Percentiles rank a stretch among this genome's conserved stretches.
Evolutionary conservation across 2,113 vertebrate species (phyloP).

Genomic region (Tangachromis dhanisi): DNA sequence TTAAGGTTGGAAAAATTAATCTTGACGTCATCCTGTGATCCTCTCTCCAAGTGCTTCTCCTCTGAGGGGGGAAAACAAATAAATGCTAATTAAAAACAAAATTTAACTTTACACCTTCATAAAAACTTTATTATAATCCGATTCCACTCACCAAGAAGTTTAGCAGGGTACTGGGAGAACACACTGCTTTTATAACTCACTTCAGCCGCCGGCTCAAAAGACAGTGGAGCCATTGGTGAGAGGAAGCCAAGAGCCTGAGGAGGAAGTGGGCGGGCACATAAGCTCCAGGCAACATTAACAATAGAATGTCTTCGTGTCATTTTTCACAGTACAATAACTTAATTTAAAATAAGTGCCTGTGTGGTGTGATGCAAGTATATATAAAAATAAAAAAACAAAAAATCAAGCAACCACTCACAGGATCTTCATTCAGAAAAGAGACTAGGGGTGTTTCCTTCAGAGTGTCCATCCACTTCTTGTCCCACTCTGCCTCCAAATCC

Average conservation of each 20-base stretch:
- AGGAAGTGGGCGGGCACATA: neutral
- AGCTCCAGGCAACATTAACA: neutral
- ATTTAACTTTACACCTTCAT: accelerated
- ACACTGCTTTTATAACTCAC: constrained; percentile 43
- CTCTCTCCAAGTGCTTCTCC: neutral
- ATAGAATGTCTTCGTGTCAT: neutral
- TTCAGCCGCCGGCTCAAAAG: constrained; percentile 68
- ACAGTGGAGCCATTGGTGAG: constrained; percentile 61
- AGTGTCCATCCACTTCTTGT: constrained; percentile 74
- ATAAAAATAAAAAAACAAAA: neutral
- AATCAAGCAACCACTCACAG: constrained; percentile 69
- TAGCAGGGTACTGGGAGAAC: constrained; percentile 59
- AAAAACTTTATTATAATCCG: neutral
- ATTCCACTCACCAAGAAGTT: constrained; percentile 68
- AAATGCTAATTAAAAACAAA: neutral
- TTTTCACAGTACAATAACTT: neutral
- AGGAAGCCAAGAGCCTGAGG: constrained; percentile 73
- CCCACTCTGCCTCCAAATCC: constrained; percentile 71
- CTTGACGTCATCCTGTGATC: neutral
- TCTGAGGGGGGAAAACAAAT: neutral
- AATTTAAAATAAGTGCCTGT: neutral
- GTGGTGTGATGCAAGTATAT: neutral
- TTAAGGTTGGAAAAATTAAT: neutral
- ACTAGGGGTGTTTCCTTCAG: constrained; percentile 63
- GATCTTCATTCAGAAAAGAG: constrained; percentile 57